These are phyloP conservation scores for Danaus melanippus DNA, from an alignment of 1,140 invertebrate species.

Conservation along the genomic window DNA sequence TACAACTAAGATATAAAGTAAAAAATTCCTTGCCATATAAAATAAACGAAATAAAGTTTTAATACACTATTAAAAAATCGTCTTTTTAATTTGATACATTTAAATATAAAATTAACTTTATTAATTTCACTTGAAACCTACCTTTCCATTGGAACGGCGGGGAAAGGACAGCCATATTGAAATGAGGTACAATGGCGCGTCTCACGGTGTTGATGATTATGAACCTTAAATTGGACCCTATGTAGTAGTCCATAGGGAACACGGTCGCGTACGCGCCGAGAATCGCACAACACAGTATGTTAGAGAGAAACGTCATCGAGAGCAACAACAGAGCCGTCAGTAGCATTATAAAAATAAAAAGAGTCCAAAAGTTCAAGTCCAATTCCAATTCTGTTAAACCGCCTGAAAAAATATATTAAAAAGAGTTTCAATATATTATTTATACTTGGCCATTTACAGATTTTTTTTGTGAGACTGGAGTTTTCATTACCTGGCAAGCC, in stretches of 20 bases:
- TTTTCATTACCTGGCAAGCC: conserved; percentile 69
- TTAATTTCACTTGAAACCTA: conserved; percentile 40
- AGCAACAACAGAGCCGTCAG: conserved; percentile 68
- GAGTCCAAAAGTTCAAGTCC: conserved; percentile 76
- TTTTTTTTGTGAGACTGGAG: not conserved
- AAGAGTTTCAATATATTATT: conserved; percentile 4
- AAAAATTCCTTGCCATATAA: too few species aligned
- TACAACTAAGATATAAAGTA: too few species aligned
- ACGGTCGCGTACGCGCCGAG: conserved; percentile 77
- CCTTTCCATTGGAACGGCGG: conserved; percentile 77
- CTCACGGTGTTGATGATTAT: conserved; percentile 79
- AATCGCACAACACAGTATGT: conserved; percentile 76
- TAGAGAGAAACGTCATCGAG: conserved; percentile 71
- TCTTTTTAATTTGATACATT: too few species aligned
- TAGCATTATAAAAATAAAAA: conserved; percentile 73
- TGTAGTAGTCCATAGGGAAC: conserved; percentile 76
- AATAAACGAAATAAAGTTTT: too few species aligned
- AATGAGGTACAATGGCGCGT: conserved; percentile 73
- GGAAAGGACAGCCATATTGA: conserved; percentile 74
- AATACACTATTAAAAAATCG: too few species aligned
- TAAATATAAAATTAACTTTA: too few species aligned
- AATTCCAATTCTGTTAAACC: conserved; percentile 69
- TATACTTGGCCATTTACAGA: too few species aligned
- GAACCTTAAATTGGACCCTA: conserved; percentile 78
- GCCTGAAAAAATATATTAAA: conserved; percentile 64